Conservation (phyloP, 2,113 vertebrate species). For the Amblyornis subalaris region DNA sequence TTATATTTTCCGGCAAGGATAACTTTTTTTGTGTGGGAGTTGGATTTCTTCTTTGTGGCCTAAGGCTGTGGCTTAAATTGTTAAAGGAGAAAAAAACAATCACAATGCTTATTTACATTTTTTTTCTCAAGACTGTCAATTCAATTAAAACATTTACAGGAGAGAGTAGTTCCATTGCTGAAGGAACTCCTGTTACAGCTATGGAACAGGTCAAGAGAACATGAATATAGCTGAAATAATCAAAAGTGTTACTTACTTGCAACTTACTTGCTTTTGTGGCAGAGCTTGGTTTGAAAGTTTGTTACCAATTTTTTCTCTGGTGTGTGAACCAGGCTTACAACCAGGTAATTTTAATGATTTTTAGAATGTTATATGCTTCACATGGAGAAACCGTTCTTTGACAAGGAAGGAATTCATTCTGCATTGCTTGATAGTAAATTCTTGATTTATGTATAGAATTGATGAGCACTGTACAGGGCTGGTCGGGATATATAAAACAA, state of each 20-base stretch:
- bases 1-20: background rate
- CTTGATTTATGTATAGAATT: background rate
- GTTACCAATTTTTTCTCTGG: background rate
- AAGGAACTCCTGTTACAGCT: background rate
- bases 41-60: background rate
- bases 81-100: background rate
- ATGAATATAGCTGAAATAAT: background rate
- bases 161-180: background rate
- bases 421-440: background rate
- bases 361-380: background rate
- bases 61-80: background rate
- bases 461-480: background rate
- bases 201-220: background rate
- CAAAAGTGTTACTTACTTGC: background rate
- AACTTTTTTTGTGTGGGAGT: background rate
- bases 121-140: background rate
- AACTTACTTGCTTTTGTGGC: background rate
- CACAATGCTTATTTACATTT: rapidly evolving
- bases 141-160: background rate
- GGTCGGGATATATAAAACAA: background rate
- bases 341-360: background rate
- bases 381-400: background rate
- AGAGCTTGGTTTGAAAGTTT: background rate
- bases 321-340: background rate
- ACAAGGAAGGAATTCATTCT: background rate